phyloP scores from a whole-genome alignment of 2,113 vertebrate genomes.

The Megaceryle torquata region DNA sequence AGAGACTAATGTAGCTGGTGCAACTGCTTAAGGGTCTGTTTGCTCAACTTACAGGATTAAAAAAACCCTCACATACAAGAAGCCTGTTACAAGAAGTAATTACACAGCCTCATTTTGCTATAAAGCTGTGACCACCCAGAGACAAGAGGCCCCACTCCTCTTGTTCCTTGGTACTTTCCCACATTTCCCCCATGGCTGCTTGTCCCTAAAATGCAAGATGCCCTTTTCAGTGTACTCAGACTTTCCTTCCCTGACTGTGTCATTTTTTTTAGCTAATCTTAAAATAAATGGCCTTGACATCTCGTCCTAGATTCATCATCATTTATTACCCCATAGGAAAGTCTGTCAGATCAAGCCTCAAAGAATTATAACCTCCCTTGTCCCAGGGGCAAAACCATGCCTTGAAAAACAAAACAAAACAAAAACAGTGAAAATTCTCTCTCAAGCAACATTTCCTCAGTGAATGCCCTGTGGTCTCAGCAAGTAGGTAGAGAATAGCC shows the following conservation, averaged over 20 bases:
- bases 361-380: not conserved
- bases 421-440: not conserved
- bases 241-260: not conserved
- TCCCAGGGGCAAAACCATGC: not conserved
- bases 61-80: not conserved
- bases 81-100: not conserved
- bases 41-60: not conserved
- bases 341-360: not conserved
- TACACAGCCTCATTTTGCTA: not conserved
- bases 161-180: not conserved
- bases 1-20: accelerated
- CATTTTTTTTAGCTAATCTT: not conserved
- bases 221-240: not conserved
- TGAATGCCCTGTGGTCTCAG: not conserved
- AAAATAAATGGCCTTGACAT: not conserved
- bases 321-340: not conserved
- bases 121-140: not conserved
- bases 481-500: not conserved
- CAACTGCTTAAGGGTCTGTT: not conserved
- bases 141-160: not conserved
- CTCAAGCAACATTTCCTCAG: not conserved
- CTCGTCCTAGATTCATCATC: not conserved
- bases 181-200: not conserved
- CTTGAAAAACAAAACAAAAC: not conserved
- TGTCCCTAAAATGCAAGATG: not conserved